Percentiles rank a stretch among this genome's conserved stretches.
Conservation (phyloP, 1,140 invertebrate genomes). For the Drosophila watanabei region DNA sequence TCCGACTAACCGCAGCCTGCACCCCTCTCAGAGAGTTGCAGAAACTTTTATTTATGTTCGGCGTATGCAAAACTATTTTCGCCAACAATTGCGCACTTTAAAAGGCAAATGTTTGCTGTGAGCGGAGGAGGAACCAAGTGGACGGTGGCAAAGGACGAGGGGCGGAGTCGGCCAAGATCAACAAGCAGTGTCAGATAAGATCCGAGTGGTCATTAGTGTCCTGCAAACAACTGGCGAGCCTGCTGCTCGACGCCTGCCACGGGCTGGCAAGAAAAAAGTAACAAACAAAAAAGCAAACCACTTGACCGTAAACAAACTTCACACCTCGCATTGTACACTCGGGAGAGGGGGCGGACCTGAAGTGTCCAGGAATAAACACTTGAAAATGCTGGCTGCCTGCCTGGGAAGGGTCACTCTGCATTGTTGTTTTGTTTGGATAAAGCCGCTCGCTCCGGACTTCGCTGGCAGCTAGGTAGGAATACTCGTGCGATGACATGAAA, state of each 20-base stretch:
- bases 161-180: constrained; percentile 31
- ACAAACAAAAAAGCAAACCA: constrained; percentile 52
- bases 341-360: constrained; percentile 47
- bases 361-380: constrained; percentile 82
- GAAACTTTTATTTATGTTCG: constrained; percentile 42
- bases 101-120: constrained; percentile 34
- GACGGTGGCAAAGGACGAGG: background rate
- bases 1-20: background rate
- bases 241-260: constrained; percentile 26
- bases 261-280: constrained; percentile 31
- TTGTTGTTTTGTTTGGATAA: constrained; percentile 70
- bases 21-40: background rate
- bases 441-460: constrained; percentile 29
- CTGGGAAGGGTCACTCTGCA: constrained; percentile 23
- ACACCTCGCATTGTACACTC: constrained; percentile 71
- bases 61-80: constrained; percentile 56
- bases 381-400: constrained; percentile 49
- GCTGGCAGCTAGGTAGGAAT: constrained; percentile 26
- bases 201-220: constrained; percentile 80
- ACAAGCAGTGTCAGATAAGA: constrained; percentile 64
- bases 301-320: constrained; percentile 84
- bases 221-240: constrained; percentile 67
- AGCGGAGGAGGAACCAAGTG: background rate
- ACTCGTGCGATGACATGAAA: constrained; percentile 15
- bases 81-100: constrained; percentile 47